Percentiles rank a stretch among this genome's conserved stretches.
Conservation (phyloP, 2,113 vertebrate genomes). For the Herpailurus yagouaroundi region DNA sequence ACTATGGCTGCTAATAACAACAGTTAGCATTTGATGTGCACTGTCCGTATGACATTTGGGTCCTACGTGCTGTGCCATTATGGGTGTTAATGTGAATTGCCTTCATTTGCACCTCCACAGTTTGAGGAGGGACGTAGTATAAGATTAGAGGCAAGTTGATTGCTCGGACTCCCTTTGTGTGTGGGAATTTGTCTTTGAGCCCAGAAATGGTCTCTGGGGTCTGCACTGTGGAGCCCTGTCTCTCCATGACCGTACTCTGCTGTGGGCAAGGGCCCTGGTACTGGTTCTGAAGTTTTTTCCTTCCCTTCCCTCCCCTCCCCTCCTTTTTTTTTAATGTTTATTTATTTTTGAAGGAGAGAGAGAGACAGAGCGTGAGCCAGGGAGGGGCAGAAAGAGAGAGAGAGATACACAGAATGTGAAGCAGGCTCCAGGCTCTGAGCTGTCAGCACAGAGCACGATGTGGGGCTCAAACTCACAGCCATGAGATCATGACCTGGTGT, state of each 20-base stretch:
- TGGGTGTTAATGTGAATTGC: not conserved
- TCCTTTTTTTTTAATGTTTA: too few relatives aligned
- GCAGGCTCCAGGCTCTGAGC: too few relatives aligned
- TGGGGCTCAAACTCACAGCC: too few relatives aligned
- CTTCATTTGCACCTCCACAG: not conserved
- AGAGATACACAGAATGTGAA: too few relatives aligned
- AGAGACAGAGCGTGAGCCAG: too few relatives aligned
- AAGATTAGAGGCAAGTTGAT: not conserved
- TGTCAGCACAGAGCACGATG: too few relatives aligned
- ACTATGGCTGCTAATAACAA: not conserved
- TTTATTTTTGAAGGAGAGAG: too few relatives aligned
- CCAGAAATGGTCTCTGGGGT: not conserved
- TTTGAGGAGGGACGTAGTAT: not conserved
- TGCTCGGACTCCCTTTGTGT: not conserved
- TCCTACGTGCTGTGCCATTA: not conserved
- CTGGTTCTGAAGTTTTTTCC: not conserved
- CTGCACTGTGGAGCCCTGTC: not conserved
- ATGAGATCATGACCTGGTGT: too few relatives aligned
- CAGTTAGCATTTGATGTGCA: not conserved
- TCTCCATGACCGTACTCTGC: rapidly evolving
- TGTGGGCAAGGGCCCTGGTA: not conserved
- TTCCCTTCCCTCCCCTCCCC: not conserved
- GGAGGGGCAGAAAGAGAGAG: too few relatives aligned
- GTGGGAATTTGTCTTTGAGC: not conserved
- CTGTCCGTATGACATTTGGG: not conserved